Conservation (phyloP, 2,113 vertebrate species). For the Spermophilus dauricus region DNA sequence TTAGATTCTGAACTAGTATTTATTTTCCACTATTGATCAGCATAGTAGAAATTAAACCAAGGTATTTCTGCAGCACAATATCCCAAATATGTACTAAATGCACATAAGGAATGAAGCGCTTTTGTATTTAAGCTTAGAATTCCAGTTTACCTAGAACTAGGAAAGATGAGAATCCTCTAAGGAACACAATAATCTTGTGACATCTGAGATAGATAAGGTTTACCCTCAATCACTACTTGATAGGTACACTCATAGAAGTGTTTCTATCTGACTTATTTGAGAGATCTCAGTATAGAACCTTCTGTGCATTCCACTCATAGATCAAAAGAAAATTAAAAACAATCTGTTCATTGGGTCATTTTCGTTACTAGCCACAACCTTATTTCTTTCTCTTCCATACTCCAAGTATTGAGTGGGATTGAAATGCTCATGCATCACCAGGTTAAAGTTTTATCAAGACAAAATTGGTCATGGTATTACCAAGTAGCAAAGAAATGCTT, state of each 20-base stretch:
- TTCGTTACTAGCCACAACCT: not conserved
- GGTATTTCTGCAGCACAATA: not conserved
- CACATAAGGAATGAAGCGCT: not conserved
- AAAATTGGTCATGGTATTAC: not conserved
- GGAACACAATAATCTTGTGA: not conserved
- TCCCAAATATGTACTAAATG: not conserved
- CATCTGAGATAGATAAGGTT: not conserved
- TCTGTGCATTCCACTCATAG: not conserved
- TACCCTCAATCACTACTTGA: not conserved
- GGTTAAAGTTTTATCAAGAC: not conserved
- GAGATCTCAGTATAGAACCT: not conserved
- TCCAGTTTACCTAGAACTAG: not conserved
- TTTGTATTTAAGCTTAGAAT: not conserved
- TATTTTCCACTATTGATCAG: not conserved
- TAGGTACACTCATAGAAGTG: not conserved
- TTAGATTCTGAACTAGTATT: not conserved
- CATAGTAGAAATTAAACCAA: not conserved
- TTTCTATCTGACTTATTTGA: not conserved
- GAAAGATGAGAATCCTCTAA: not conserved
- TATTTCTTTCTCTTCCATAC: not conserved
- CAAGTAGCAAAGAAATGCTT: not conserved
- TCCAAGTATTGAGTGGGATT: not conserved
- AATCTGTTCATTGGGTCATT: not conserved
- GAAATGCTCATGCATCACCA: not conserved
- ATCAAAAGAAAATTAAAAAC: not conserved